phyloP scores from a whole-genome alignment of 2,888 invertebrate genomes.

The Drosophila histrio region DNA sequence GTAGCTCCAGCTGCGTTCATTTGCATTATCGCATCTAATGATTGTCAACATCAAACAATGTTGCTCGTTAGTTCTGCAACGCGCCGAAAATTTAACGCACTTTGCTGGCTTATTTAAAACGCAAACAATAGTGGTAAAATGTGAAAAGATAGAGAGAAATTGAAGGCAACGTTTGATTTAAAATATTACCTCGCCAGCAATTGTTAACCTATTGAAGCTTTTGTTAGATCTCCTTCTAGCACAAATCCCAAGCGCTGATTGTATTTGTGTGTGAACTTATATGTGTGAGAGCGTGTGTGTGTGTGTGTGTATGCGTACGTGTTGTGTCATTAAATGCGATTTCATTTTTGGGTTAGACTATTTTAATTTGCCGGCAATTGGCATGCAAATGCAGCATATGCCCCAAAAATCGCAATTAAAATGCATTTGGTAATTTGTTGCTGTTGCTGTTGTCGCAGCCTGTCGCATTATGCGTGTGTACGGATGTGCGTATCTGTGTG shows the following conservation, averaged over 20 bases:
- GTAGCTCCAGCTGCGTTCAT: slow-evolving; percentile 59
- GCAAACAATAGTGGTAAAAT: slow-evolving; percentile 26
- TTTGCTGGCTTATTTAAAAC: slow-evolving; percentile 36
- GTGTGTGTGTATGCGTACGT: not conserved
- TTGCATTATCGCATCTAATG: slow-evolving; percentile 82
- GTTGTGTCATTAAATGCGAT: slow-evolving; percentile 52
- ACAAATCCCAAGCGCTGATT: slow-evolving; percentile 5
- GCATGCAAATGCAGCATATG: slow-evolving; percentile 43
- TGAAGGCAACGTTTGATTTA: not conserved
- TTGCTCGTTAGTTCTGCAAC: slow-evolving; percentile 71
- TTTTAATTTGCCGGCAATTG: slow-evolving; percentile 54
- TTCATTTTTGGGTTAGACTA: slow-evolving; percentile 51
- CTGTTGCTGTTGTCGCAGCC: slow-evolving; percentile 45
- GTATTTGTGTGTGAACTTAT: not conserved
- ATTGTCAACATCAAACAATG: slow-evolving; percentile 79
- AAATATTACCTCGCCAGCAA: not conserved
- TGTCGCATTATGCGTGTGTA: not conserved
- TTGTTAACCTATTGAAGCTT: slow-evolving; percentile 37
- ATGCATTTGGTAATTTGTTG: slow-evolving; percentile 70
- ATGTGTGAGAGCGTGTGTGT: not conserved
- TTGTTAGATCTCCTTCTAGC: slow-evolving; percentile 19
- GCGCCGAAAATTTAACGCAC: slow-evolving; percentile 43
- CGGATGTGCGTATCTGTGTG: not conserved
- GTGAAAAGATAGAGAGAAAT: not conserved
- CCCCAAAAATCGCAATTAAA: slow-evolving; percentile 63